Base-by-base conservation (phyloP, 2,113 vertebrate genomes). In the Hemiscyllium ocellatum region DNA sequence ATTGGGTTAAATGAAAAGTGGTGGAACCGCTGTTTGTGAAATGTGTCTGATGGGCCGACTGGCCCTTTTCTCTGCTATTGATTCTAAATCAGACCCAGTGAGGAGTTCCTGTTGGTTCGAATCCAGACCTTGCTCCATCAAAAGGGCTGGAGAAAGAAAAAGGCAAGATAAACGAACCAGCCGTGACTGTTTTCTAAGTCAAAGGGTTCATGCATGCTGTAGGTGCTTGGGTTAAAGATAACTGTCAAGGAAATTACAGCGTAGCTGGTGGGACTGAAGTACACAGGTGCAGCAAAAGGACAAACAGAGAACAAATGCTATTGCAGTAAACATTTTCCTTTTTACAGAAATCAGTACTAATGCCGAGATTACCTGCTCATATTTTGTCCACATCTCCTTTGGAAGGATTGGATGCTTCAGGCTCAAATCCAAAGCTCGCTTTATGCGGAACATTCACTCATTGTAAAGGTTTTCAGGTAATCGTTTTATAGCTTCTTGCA, bases 301-400 rank as follows among this genome's bases (percentile, higher is more conserved):
- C 15, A 33, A 56, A 29, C 10, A 13, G 47, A 2, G 24, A 26
- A n/a, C 0, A 90, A 83, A 47, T 5, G 66, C n/a, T 70, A n/a
- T 8, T 42, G 90, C 42, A 52, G 29, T 68, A n/a, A 66, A 42
- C 19, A n/a, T 68, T 87, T 87, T 6, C 56, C 29, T 15, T 26
- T 13, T 37, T 66, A 66, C 3, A 69, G n/a, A 94, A 47, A 10
- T 70, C 17, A 26, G 10, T 19, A 65, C 61, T 61, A 65, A 65
- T 65, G 89, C 65, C 24, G 1, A 78, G 93, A 95, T 0, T 96
- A 99, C 99, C 98, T 99, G 97, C 96, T 99, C 99, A 37, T 97
- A 99, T 97, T 98, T 98, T 5, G 98, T 98, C 99, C 99, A 99
- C 96, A 99, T 98, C 0, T 98, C 97, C 96, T 98, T 98, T 0